These are phyloP conservation scores for Spondyliosoma cantharus DNA, from an alignment of 2,797 vertebrate species.

Conservation along the genomic window DNA sequence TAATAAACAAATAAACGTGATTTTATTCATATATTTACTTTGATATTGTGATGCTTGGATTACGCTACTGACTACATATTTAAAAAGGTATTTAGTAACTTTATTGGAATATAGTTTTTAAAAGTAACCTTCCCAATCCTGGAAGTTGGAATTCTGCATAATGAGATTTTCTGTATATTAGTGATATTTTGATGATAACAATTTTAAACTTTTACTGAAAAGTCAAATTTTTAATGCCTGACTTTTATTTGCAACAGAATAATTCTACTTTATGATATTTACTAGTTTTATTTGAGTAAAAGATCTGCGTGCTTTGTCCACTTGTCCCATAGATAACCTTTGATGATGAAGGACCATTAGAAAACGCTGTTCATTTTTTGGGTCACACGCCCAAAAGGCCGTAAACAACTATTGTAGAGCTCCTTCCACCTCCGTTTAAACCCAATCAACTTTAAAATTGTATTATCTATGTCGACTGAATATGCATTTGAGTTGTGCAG, in stretches of 20 bases:
- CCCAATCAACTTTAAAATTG: background rate
- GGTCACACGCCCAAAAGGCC: background rate
- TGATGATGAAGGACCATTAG: background rate
- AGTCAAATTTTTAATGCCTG: background rate
- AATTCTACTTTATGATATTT: background rate
- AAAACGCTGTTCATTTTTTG: background rate
- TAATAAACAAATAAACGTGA: no score
- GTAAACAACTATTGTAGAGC: background rate
- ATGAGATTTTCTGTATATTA: background rate
- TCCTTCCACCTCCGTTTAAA: slow-evolving; percentile 13
- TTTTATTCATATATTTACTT: no score
- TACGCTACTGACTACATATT: no score
- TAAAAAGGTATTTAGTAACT: no score
- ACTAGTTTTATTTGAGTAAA: background rate
- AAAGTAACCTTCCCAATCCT: no score
- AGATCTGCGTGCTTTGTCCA: background rate
- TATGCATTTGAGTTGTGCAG: slow-evolving; percentile 15
- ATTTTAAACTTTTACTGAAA: no score
- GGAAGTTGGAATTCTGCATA: background rate
- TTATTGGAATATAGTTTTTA: no score
- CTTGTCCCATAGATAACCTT: background rate
- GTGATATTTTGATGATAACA: no score
- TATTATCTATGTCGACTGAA: background rate
- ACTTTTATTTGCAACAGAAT: background rate
- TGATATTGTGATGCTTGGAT: no score